Percentiles rank a stretch among this genome's conserved stretches.
Conservation (phyloP, 1,140 invertebrate genomes). For the Hetaerina americana region DNA sequence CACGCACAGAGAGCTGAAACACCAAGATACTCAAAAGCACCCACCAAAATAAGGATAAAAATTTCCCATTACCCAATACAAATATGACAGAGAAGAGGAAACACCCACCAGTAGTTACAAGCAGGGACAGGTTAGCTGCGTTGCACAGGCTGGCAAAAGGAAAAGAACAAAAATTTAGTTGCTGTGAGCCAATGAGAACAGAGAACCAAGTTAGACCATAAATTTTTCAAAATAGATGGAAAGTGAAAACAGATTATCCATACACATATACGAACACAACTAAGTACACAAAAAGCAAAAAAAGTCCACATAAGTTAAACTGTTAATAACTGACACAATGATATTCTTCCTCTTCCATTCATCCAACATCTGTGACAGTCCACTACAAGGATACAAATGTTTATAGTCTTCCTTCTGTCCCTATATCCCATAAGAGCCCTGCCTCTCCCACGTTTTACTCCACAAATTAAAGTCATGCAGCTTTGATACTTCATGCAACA, state of each 20-base stretch:
- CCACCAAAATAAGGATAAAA: slow-evolving; percentile 1
- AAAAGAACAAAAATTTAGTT: slow-evolving; percentile 9
- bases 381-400: neutral
- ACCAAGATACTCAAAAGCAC: neutral
- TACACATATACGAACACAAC: neutral
- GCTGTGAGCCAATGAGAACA: slow-evolving; percentile 3
- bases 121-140: slow-evolving; percentile 15
- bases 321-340: neutral
- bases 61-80: slow-evolving; percentile 2
- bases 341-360: neutral
- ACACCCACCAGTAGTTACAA: slow-evolving; percentile 14
- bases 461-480: slow-evolving; percentile 6
- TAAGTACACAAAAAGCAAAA: slow-evolving; percentile 3
- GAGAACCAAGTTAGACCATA: slow-evolving; percentile 2
- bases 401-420: neutral
- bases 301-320: neutral
- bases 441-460: neutral
- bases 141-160: slow-evolving; percentile 17
- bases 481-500: slow-evolving; percentile 5
- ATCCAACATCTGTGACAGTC: neutral
- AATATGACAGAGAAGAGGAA: slow-evolving; percentile 4
- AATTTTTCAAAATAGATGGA: neutral
- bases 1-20: neutral
- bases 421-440: neutral
- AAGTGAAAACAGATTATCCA: neutral